These are phyloP conservation scores for Girardia tigrina DNA, from an alignment of 2,888 invertebrate species.

Conservation along the genomic window DNA sequence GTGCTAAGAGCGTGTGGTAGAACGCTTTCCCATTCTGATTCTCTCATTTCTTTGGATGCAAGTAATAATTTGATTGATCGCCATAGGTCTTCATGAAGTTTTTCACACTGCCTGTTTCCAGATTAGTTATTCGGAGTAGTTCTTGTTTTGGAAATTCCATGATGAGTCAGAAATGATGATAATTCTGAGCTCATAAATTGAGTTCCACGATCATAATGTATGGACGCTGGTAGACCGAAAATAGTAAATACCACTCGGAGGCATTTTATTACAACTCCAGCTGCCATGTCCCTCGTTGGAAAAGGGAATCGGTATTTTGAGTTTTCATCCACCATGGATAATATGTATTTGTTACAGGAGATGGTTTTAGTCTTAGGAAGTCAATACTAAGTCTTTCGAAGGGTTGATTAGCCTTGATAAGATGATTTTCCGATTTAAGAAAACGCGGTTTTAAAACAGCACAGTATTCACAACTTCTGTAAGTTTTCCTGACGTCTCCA, in stretches of 20 bases:
- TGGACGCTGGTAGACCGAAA: constrained; percentile 37
- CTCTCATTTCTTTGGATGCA: too few relatives aligned
- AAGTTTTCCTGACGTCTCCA: too few relatives aligned
- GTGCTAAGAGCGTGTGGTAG: constrained; percentile 37
- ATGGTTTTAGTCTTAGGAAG: constrained; percentile 39
- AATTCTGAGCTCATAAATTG: constrained; percentile 39
- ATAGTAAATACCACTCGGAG: constrained; percentile 38
- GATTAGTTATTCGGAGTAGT: too few relatives aligned
- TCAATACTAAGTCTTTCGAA: constrained; percentile 39
- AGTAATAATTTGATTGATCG: too few relatives aligned
- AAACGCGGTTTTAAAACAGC: too few relatives aligned
- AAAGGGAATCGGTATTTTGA: constrained; percentile 39
- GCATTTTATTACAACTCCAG: constrained; percentile 36
- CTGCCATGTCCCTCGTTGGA: constrained; percentile 38
- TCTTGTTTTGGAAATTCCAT: too few relatives aligned
- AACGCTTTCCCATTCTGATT: constrained; percentile 37
- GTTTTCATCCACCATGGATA: constrained; percentile 39
- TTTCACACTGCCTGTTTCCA: too few relatives aligned
- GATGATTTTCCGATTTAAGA: constrained; percentile 2
- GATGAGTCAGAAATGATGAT: constrained; percentile 30
- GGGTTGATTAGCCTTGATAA: constrained; percentile 39
- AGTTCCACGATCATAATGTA: constrained; percentile 38
- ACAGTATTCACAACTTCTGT: too few relatives aligned
- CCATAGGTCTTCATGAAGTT: too few relatives aligned
- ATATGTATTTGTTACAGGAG: constrained; percentile 38